Conservation (phyloP, 2,888 invertebrate genomes). For the Yponomeuta evonymella region DNA sequence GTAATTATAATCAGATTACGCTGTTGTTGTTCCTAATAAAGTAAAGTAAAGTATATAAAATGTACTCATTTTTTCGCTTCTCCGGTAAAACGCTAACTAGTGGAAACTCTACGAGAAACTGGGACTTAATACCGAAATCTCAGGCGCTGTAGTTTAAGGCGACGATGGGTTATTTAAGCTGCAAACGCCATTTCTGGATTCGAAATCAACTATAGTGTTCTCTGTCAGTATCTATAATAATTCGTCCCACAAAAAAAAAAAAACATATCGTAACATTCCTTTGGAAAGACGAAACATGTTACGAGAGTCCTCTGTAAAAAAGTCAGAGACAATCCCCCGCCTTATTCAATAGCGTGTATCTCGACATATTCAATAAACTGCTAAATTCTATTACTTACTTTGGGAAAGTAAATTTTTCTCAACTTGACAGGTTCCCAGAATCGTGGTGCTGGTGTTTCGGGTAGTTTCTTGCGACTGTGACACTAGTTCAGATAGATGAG, state of each 20-base stretch:
- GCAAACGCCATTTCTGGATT: too few species aligned
- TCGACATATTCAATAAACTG: slow-evolving; percentile 3
- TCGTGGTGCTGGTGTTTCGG: not conserved
- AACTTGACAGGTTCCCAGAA: not conserved
- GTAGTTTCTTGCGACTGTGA: not conserved
- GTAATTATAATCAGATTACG: too few species aligned
- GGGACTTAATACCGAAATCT: too few species aligned
- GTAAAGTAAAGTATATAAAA: too few species aligned
- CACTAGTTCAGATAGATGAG: not conserved
- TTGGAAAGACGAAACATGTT: not conserved
- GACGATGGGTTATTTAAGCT: too few species aligned
- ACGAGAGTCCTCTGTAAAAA: not conserved
- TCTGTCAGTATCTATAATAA: not conserved
- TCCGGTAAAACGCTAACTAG: too few species aligned
- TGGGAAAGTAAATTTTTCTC: not conserved
- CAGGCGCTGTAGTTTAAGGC: too few species aligned
- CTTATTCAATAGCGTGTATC: not conserved
- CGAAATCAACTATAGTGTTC: too few species aligned
- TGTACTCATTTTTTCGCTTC: too few species aligned
- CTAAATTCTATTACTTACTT: slow-evolving; percentile 3
- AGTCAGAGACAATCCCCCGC: not conserved
- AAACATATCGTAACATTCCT: not conserved
- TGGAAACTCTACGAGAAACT: too few species aligned
- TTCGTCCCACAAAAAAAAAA: not conserved
- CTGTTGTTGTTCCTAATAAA: too few species aligned